These are phyloP conservation scores for Nematostella vectensis DNA, from an alignment of 92 coral and sea anemone genomes.

Conservation along the genomic window DNA sequence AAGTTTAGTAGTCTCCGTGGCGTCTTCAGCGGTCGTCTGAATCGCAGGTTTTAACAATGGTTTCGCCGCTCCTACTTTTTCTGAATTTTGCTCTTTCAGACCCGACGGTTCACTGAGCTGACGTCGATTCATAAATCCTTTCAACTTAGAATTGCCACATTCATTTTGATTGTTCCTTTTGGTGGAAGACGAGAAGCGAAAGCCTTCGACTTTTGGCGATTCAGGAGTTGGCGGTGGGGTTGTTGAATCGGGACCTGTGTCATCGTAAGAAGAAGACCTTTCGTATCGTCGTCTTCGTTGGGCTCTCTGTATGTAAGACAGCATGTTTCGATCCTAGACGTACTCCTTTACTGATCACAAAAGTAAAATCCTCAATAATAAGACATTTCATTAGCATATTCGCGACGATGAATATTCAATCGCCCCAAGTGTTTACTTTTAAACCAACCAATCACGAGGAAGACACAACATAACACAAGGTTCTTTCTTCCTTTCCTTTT, in stretches of 20 bases:
- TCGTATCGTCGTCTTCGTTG: constrained; percentile 48
- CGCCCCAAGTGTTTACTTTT: no score
- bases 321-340: constrained; percentile 6
- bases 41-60: no score
- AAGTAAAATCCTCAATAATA: not conserved
- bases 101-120: constrained; percentile 26
- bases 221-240: constrained; percentile 44
- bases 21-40: no score
- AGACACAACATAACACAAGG: no score
- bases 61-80: no score
- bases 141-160: constrained; percentile 1
- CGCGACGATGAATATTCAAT: not conserved
- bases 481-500: no score
- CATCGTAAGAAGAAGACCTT: constrained; percentile 37
- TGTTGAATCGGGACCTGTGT: constrained; percentile 16
- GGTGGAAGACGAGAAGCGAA: constrained; percentile 38
- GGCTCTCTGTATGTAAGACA: constrained; percentile 48
- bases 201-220: constrained; percentile 46
- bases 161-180: constrained; percentile 1
- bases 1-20: no score
- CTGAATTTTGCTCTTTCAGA: no score
- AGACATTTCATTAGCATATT: not conserved
- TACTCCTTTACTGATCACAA: not conserved
- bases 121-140: constrained; percentile 7
- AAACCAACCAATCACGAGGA: no score